Conservation (phyloP, 2,113 vertebrate species). For the Hassar affinis region DNA sequence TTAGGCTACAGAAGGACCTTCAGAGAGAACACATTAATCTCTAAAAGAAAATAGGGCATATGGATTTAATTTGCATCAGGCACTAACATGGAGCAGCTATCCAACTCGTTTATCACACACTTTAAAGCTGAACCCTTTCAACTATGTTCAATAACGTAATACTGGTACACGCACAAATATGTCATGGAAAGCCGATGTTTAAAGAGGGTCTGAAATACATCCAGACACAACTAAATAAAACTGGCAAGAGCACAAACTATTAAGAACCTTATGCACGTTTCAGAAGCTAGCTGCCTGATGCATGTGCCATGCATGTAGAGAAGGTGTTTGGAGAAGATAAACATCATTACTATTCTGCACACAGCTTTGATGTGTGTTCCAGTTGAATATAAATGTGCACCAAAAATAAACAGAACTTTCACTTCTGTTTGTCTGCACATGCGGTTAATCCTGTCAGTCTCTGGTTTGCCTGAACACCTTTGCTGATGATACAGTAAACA, state of each 20-base stretch:
- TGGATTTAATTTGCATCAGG: slow-evolving; percentile 24
- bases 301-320: slow-evolving; percentile 11
- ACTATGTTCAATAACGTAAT: not conserved
- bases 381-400: slow-evolving; percentile 8
- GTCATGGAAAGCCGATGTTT: not conserved
- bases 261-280: slow-evolving; percentile 4
- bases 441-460: slow-evolving; percentile 35
- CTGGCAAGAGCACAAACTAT: not conserved
- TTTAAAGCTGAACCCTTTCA: slow-evolving; percentile 4
- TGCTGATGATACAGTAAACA: slow-evolving; percentile 30
- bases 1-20: not conserved
- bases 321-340: slow-evolving; percentile 8
- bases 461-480: slow-evolving; percentile 53
- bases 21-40: not conserved
- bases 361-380: slow-evolving; percentile 9
- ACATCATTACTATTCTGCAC: slow-evolving; percentile 11
- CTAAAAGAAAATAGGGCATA: not conserved
- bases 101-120: not conserved
- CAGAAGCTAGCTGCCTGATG: not conserved
- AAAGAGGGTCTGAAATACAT: not conserved
- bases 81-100: not conserved
- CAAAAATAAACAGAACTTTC: not conserved
- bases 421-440: not conserved
- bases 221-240: not conserved
- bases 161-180: not conserved